Evolutionary conservation across 2,113 vertebrate genomes (phyloP).

Genomic region (Aegotheles bennettii): DNA sequence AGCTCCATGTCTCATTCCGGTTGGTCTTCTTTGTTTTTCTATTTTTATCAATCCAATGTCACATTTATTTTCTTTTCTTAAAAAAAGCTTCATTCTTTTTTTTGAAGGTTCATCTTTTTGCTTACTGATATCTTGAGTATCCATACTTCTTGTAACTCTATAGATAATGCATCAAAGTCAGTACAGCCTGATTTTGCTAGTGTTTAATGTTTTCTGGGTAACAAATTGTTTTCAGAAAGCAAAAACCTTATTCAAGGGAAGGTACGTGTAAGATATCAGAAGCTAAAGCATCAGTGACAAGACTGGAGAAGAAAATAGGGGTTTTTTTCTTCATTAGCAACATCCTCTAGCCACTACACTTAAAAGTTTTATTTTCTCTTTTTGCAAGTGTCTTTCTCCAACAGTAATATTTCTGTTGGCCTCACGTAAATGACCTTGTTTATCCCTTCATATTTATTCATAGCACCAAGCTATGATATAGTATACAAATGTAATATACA

Average conservation of each 20-base stretch:
- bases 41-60: constrained; percentile 24
- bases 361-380: constrained; percentile 8
- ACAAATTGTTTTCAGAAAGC: constrained; percentile 19
- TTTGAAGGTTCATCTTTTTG: neutral
- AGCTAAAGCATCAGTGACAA: neutral
- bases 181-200: neutral
- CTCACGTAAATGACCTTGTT: constrained; percentile 45
- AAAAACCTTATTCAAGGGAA: constrained; percentile 31
- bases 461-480: neutral
- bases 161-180: constrained; percentile 25
- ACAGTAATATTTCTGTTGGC: constrained; percentile 3
- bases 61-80: neutral
- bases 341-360: neutral
- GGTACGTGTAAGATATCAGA: constrained; percentile 6
- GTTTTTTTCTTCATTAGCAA: constrained; percentile 39
- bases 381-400: neutral
- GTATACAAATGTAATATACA: neutral
- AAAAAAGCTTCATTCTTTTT: neutral
- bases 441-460: constrained; percentile 57
- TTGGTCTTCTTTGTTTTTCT: constrained; percentile 28
- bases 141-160: neutral
- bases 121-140: neutral
- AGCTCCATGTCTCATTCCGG: neutral
- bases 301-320: neutral
- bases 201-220: constrained; percentile 18